Base-by-base conservation (phyloP, 2,797 vertebrate species). In the Myotis daubentonii region DNA sequence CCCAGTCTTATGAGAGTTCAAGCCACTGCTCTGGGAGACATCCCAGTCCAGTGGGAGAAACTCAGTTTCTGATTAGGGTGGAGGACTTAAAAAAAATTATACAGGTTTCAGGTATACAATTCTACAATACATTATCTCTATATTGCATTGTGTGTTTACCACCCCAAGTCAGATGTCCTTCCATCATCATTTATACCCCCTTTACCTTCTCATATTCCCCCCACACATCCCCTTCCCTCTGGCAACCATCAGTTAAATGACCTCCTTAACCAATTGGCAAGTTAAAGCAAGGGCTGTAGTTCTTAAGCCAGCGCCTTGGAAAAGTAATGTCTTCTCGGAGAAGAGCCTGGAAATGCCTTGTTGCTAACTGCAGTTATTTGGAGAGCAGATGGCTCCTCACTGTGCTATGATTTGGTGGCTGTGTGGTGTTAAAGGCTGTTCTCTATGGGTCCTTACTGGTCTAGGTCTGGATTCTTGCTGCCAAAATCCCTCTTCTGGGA, bases 21-120 rank as follows among this genome's bases (percentile, higher is more conserved):
- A 87, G 38, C 19, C 4, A n/a, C 55, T 74, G 15, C 7, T 41
- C 68, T 84, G 25, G 33, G 57, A 92, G 36, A 8, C 13, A 62
- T 57, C 88, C n/a, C 62, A 87, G 20, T 38, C 47, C 72, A n/a
- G 8, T 49, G 20, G 57, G 33, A 83, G 53, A 92, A 95, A 87
- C 55, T 53, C n/a, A 76, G 23, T 57, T 87, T 89, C 65, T 62
- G 20, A 62, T 60, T 36, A 79, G 65, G 16, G 47, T 78, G 19
- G 36, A 89, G 13, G 10, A 2, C 30, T 62, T 85, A 13, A 62
- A 60, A 25, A 60, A 60, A 60, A 60, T 11, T 28, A 66, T 33
- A 66, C 65, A 66, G 16, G 65, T 33, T 68, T 33, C 65, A 33
- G n/a, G 65, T 68, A 68, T 36, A 20, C n/a, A 68, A 10, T 68